Evolutionary conservation across 2,113 vertebrate species (phyloP).

Genomic region (Malurus cyaneus): DNA sequence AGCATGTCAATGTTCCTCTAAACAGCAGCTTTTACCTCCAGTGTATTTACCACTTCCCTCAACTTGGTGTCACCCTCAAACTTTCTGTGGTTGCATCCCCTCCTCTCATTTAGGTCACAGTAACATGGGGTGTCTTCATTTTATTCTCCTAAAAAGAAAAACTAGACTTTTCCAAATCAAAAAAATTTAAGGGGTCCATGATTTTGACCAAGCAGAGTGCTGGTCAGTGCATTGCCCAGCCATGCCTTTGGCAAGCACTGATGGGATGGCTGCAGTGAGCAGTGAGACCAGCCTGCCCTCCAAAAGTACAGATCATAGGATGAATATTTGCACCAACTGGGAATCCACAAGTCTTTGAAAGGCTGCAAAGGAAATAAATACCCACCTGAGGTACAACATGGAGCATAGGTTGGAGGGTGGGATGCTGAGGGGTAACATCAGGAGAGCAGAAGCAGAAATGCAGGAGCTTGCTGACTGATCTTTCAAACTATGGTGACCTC

Average conservation of each 20-base stretch:
- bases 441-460: neutral
- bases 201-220: neutral
- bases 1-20: neutral
- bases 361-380: neutral
- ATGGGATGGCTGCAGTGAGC: neutral
- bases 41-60: neutral
- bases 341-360: neutral
- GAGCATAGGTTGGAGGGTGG: neutral
- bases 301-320: neutral
- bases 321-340: neutral
- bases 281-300: neutral
- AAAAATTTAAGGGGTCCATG: neutral
- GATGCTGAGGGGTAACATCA: neutral
- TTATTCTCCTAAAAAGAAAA: neutral
- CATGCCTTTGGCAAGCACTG: neutral
- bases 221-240: neutral
- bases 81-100: neutral
- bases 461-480: neutral
- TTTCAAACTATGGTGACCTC: neutral
- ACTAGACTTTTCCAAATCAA: neutral
- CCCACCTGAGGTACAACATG: neutral
- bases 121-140: neutral
- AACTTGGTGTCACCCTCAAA: neutral
- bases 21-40: neutral
- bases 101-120: neutral